phyloP scores from a whole-genome alignment of 2,797 vertebrate species.

The Amphiprion clarkii region DNA sequence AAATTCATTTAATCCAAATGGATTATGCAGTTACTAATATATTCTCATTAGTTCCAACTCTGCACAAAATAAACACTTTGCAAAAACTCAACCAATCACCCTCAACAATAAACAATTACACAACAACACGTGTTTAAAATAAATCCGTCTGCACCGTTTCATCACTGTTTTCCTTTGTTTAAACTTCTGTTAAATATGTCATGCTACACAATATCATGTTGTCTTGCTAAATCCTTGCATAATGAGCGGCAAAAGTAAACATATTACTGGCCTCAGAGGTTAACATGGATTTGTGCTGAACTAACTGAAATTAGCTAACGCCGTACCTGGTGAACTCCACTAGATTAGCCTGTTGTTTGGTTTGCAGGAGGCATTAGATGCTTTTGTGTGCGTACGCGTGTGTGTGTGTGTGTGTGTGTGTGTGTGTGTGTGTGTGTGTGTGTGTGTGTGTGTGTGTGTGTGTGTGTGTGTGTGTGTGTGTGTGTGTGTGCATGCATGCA shows the following conservation, averaged over 20 bases:
- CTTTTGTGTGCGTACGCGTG: conserved; percentile 32
- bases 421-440: not conserved
- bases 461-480: not conserved
- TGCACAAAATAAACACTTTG: not conserved
- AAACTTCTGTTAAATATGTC: conserved; percentile 17
- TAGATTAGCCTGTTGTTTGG: conserved; percentile 54
- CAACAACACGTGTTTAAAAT: not conserved
- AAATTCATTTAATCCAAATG: not conserved
- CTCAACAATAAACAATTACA: no score
- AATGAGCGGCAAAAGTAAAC: conserved; percentile 44
- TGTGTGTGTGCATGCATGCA: no score
- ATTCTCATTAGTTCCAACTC: not conserved
- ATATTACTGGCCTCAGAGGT: conserved; percentile 52
- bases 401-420: conserved; percentile 34
- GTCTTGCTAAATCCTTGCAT: conserved; percentile 24
- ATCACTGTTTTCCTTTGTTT: not conserved
- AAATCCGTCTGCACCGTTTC: not conserved
- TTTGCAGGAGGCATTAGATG: conserved; percentile 52
- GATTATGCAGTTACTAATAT: no score
- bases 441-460: not conserved
- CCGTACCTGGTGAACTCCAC: conserved; percentile 43
- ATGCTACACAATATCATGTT: conserved; percentile 13
- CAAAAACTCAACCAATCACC: not conserved
- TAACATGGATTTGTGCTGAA: conserved; percentile 60
- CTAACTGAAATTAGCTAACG: conserved; percentile 56